Base-by-base conservation (phyloP, 2,888 invertebrate species). In the Xanthorhoe designata region DNA sequence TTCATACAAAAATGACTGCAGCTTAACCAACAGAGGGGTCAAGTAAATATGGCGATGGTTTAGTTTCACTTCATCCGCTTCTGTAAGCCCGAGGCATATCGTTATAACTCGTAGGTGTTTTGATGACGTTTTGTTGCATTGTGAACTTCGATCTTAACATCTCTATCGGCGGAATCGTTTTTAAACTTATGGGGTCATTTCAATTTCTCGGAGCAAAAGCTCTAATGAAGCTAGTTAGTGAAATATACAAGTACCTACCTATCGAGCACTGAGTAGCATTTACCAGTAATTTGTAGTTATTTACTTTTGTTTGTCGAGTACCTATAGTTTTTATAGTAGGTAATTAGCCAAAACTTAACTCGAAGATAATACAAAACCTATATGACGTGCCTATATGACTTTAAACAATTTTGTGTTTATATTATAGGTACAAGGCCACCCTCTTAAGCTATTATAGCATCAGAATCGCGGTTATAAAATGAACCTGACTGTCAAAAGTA, bases 11-110 rank as follows among this genome's bases (percentile, higher is more conserved):
- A 56, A 49, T 29, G 49, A 32, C 38, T 59, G 18, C 7, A 35
- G 13, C 45, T 47, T 32, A 63, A 47, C 35, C 35, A 49, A 55
- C 65, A 70, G 77, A 69, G 62, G 70, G 85, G 49, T 83, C 85
- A 75, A 69, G 67, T 64, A 79, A 77, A 54, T 66, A 32, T 85
- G 86, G 83, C 58, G 38, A 45, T 71, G 62, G 66, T 66, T 75
- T 81, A 78, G 81, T 90, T 89, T 89, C 88, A 83, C 89, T 82
- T 83, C 69, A 81, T 82, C 82, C 70, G 83, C 88, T 88, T 86
- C 88, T 88, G 87, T 84, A 72, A 73, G 88, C 90, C 87, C 71
- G 71, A 68, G 87, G 90, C 88, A 74, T 72, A 73, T 72, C 77
- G 84, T 85, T 85, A 86, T 83, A 77, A 75, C 61, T 75, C 68